Base-by-base conservation (phyloP, 2,888 invertebrate genomes). In the Ypsolopha scabrella region DNA sequence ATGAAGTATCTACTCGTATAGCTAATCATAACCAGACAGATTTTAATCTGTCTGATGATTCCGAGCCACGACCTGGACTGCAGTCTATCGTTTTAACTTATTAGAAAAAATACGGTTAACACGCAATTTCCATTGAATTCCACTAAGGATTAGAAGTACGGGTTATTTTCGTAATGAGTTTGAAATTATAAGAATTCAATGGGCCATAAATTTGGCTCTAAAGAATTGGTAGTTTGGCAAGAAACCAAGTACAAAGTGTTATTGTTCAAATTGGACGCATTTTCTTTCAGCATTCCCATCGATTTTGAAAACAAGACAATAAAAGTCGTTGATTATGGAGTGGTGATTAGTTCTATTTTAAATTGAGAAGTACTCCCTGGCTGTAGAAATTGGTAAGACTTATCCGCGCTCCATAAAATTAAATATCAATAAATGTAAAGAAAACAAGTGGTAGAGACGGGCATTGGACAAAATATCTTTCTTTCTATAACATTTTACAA, bases 141-240 rank as follows among this genome's bases (percentile, higher is more conserved):
- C 44, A 44, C 10, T 4, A 46, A 46, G 46, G 46, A 39, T 39
- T n/a, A 8, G 7, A 34, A 45, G 7, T 46, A 10, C 3, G 8
- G 24, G 24, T 24, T 46, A 35, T 34, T 46, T 46, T 11, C 34
- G n/a, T 46, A 1, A 24, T 24, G 11, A 34, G 24, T 34, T 34
- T 24, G 45, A 43, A 9, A 37, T 48, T 37, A 34, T 49, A 33
- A 10, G 49, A 49, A 49, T 39, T 39, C 49, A 34, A 41, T 49
- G 34, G 24, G 39, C 39, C 34, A 41, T 49, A 49, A 24, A 49
- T 49, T 39, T 49, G 49, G 39, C 39, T 49, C 39, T 39, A 49
- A 58, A 24, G 24, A 49, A 48, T 55, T 54, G 55, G 58, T 60
- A 48, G 60, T 58, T 69, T 69, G 66, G 69, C 65, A 62, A 54